Evolutionary conservation across 2,113 vertebrate species (phyloP).

Genomic region (Etheostoma spectabile): DNA sequence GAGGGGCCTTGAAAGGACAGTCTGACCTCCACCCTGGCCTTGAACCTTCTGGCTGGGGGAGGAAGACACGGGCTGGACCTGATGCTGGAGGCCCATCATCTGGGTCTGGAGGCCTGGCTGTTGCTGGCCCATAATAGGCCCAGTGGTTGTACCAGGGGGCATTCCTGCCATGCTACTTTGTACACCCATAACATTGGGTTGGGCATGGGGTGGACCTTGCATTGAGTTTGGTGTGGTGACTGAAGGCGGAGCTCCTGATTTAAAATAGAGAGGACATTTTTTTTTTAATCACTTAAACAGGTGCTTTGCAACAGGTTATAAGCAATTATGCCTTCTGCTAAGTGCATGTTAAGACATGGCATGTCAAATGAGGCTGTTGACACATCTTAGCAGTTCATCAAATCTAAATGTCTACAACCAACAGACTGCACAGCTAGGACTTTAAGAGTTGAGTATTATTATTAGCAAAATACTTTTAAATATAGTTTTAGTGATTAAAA

Average conservation of each 20-base stretch:
- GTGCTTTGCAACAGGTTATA: not conserved
- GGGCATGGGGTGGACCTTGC: slow-evolving; percentile 90
- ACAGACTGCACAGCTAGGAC: not conserved
- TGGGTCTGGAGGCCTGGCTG: slow-evolving; percentile 93
- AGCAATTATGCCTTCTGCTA: not conserved
- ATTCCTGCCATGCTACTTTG: slow-evolving; percentile 91
- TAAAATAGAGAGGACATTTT: slow-evolving; percentile 54
- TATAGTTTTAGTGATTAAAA: not conserved
- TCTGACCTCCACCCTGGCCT: slow-evolving; percentile 88
- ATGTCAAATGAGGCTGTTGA: not conserved
- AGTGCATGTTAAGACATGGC: not conserved
- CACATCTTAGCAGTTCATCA: not conserved
- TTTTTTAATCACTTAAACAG: not conserved
- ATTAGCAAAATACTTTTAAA: not conserved
- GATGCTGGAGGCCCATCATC: slow-evolving; percentile 96
- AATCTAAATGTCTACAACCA: not conserved
- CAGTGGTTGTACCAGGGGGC: slow-evolving; percentile 86
- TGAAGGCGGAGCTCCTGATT: slow-evolving; percentile 89
- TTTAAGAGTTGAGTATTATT: not conserved
- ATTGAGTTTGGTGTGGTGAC: slow-evolving; percentile 90
- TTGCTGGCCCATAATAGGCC: slow-evolving; percentile 90
- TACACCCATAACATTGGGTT: slow-evolving; percentile 91
- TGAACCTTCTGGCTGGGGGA: slow-evolving; percentile 96
- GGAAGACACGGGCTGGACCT: slow-evolving; percentile 93
- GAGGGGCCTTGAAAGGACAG: slow-evolving; percentile 94